Base-by-base conservation (phyloP, 2,888 invertebrate genomes). In the Tachina grossa region DNA sequence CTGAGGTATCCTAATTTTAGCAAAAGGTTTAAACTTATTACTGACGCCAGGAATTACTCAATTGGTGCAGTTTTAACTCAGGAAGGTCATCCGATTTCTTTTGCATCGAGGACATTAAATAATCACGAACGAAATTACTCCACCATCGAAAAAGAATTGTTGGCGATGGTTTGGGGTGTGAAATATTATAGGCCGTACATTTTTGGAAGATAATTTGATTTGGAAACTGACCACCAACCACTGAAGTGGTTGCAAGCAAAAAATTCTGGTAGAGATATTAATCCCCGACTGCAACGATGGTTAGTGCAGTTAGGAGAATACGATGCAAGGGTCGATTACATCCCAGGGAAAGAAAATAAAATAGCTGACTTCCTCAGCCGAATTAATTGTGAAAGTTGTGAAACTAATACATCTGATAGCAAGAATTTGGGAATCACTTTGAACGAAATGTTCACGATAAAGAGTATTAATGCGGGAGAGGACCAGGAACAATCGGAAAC, bases 101-200 rank as follows among this genome's bases (percentile, higher is more conserved):
- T 88, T 31, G 31, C 4, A 31, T 31, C 31, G 31, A 2, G 31
- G 31, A 31, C 31, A 31, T 31, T 31, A 31, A 31, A 31, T 4
- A 31, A 31, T 31, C 31, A 4, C 31, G 31, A 31, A 31, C 4
- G 31, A 31, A 31, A 31, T 31, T 31, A 31, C 31, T 31, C 31
- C 31, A 57, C 89, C 89, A 68, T 68, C 1, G 66, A 68, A 49
- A 68, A 68, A 31, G 66, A 49, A 51, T 51, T 68, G 14, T 51
- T 68, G n/a, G 39, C 66, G 19, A 68, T 68, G n/a, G 31, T 66
- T n/a, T 13, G 22, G 51, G 51, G 89, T 0, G 80, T 87, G 1
- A 90, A 91, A 87, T 89, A 91, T 75, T 92, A 91, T 51, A 74
- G 90, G 39, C 90, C 90, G 1, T 91, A 91, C 45, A 31, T 92